Evolutionary conservation across 2,888 invertebrate species (phyloP).

Genomic region (Lasioglossum malachurum): DNA sequence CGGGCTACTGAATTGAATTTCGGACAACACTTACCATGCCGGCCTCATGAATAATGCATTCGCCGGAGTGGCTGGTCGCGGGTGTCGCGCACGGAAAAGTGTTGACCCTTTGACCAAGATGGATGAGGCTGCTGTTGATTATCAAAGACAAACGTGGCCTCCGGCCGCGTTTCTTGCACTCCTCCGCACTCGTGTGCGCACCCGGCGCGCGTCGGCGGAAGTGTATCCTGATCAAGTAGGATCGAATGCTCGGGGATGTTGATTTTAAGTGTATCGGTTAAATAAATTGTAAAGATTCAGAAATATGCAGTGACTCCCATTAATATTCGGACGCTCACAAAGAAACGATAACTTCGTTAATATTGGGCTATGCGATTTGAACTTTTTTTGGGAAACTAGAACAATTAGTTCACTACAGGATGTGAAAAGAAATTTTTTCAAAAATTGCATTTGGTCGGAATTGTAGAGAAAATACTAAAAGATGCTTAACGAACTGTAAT

Average conservation of each 20-base stretch:
- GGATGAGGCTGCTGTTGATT: slow-evolving; percentile 72
- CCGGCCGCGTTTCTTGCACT: slow-evolving; percentile 38
- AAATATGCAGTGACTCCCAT: too few relatives aligned
- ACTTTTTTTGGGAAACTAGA: too few relatives aligned
- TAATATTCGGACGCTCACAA: too few relatives aligned
- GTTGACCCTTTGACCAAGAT: slow-evolving; percentile 74
- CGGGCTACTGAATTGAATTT: slow-evolving; percentile 77
- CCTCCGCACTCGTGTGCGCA: background rate
- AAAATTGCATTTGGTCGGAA: too few relatives aligned
- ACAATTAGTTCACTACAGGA: too few relatives aligned
- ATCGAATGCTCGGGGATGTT: background rate
- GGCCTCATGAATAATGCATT: slow-evolving; percentile 75
- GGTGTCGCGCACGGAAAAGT: slow-evolving; percentile 69
- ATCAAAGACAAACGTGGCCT: slow-evolving; percentile 71
- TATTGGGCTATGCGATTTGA: too few relatives aligned
- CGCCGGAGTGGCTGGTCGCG: slow-evolving; percentile 54
- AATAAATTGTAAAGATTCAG: too few relatives aligned
- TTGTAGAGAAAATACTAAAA: too few relatives aligned
- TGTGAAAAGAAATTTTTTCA: too few relatives aligned
- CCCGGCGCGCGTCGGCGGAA: background rate
- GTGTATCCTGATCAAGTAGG: background rate
- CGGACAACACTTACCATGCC: slow-evolving; percentile 76
- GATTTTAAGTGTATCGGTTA: too few relatives aligned
- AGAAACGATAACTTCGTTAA: too few relatives aligned
- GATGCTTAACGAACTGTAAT: too few relatives aligned